Evolutionary conservation across 2,113 vertebrate species (phyloP), one percentile per base, ranked within the genome.

Genomic region (Meles meles): DNA sequence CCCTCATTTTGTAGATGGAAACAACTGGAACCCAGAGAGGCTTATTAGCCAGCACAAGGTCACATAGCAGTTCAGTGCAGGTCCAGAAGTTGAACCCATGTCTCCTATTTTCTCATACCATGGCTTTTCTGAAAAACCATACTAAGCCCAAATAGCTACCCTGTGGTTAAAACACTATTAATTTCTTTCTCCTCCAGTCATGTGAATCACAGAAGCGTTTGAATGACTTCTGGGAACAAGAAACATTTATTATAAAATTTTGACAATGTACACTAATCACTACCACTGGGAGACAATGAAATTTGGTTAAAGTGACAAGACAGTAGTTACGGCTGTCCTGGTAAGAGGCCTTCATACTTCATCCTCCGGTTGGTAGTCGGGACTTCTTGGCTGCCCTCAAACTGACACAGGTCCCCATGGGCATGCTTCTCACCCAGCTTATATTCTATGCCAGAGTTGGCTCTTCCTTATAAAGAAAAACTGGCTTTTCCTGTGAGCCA

Each of bases 1-100:
- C 17, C 29, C 15, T 97, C 76, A 90, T 92, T 96, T 95, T 96
- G 49, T 90, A 96, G 90, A 95, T 96, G 92, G 74, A 97, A 96
- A 81, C 61, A 72, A 44, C 29, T 37, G 27, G 57, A 93, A 37
- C 13, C 88, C 57, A 88, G 67, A 81, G 79, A 95, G 59, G 21
- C 42, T 83, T 83, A 97, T 96, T 80, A 89, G 49, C 39, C 39
- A 93, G 55, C 49, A 88, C 92, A 90, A 93, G 87, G 96, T 96
- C 96, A 97, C 49, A 72, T 9, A 34, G 57, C 31, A 72, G n/a
- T 57, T 85, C 44, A 89, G 37, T n/a, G 15, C 77, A 90, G 74
- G 34, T 25, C 23, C 34, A 76, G 69, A 74, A 80, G 29, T 42
- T 61, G 91, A 95, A 85, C 34, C 72, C 42, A 63, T 2, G 42